A percentile compares a stretch with the other conserved stretches of the same genome.
Conservation (phyloP, 1,140 invertebrate species). For the Stratiolaelaps scimitus region DNA sequence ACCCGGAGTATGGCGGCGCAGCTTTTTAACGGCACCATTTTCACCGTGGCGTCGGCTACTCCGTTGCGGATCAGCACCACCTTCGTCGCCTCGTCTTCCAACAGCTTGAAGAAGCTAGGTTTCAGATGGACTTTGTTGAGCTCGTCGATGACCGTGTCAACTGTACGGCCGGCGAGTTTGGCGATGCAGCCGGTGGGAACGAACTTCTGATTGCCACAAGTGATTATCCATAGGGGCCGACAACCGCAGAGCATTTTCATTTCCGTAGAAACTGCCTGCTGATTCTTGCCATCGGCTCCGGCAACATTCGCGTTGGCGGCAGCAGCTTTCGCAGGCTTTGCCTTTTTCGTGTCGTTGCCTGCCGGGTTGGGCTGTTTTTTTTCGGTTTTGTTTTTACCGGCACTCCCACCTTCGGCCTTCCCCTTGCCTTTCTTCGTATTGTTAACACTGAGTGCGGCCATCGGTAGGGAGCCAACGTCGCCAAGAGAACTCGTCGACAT, state of each 20-base stretch:
- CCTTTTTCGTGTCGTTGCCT: background rate
- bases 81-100: background rate
- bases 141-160: background rate
- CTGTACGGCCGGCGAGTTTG: background rate
- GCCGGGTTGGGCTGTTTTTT: too few relatives aligned
- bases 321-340: background rate
- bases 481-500: too few relatives aligned
- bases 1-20: background rate
- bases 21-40: background rate
- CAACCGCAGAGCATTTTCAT: background rate
- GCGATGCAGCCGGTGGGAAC: slow-evolving; percentile 5
- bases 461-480: too few relatives aligned
- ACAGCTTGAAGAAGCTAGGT: background rate
- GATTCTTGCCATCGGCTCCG: too few relatives aligned
- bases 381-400: too few relatives aligned
- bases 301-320: background rate
- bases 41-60: background rate
- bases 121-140: background rate
- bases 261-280: background rate
- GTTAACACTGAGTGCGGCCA: too few relatives aligned
- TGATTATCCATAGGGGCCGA: background rate
- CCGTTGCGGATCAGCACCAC: background rate
- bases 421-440: too few relatives aligned
- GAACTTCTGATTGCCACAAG: background rate
- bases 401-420: too few relatives aligned